These are phyloP conservation scores for Scomber colias DNA, from an alignment of 2,113 vertebrate species.

Conservation along the genomic window DNA sequence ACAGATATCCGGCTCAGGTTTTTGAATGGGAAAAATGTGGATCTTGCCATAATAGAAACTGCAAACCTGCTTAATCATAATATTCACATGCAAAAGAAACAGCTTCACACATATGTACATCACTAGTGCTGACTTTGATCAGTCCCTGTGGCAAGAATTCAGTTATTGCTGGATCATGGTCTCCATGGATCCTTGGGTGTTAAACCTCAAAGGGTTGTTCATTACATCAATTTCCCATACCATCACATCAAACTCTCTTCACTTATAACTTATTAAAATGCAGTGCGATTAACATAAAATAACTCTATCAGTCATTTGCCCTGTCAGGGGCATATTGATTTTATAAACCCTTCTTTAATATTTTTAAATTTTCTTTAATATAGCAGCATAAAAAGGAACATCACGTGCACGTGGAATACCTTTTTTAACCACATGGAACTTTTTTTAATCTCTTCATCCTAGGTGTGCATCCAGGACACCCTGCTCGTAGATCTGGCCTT, in stretches of 20 bases:
- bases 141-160: too few species aligned
- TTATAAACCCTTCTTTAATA: background rate
- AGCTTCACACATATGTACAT: too few species aligned
- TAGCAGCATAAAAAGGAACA: background rate
- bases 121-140: too few species aligned
- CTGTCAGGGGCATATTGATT: background rate
- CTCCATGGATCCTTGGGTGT: too few species aligned
- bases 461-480: constrained; percentile 6
- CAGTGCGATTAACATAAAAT: background rate
- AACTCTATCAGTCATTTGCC: background rate
- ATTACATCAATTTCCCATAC: background rate
- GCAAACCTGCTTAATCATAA: too few species aligned
- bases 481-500: constrained; percentile 23
- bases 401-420: background rate
- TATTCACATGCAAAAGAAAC: too few species aligned
- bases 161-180: too few species aligned
- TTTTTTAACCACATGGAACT: constrained; percentile 5
- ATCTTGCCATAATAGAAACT: background rate
- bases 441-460: constrained; percentile 7
- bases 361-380: background rate
- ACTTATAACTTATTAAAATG: background rate
- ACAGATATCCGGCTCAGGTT: background rate
- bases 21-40: background rate
- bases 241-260: background rate
- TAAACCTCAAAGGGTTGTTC: too few species aligned